Evolutionary conservation across 1,140 invertebrate species (phyloP).

Genomic region (Trichoplusia ni): DNA sequence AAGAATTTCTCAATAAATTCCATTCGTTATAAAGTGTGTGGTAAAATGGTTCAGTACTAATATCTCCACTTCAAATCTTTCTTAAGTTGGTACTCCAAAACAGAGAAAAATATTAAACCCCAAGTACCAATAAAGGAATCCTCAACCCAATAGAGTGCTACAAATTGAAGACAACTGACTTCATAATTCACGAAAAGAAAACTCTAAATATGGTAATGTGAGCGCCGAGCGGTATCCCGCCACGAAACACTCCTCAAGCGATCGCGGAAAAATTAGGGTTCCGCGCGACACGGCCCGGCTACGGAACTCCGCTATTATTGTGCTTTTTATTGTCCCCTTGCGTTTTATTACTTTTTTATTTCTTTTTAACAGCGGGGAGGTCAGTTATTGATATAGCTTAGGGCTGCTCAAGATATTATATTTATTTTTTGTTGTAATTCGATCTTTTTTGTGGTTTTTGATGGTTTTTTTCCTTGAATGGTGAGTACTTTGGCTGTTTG

Average conservation of each 20-base stretch:
- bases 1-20: no score
- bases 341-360: constrained; percentile 74
- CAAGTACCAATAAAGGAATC: no score
- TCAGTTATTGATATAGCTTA: constrained; percentile 48
- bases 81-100: no score
- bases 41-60: no score
- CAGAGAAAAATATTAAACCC: no score
- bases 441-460: neutral
- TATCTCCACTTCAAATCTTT: no score
- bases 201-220: constrained; percentile 13
- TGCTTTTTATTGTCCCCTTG: constrained; percentile 58
- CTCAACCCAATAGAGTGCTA: no score
- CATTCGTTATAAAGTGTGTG: no score
- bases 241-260: constrained; percentile 30
- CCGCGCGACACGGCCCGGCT: constrained; percentile 9
- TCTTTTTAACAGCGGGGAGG: constrained; percentile 62
- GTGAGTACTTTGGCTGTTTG: no score
- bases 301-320: constrained; percentile 49
- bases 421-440: constrained; percentile 1
- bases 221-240: constrained; percentile 3
- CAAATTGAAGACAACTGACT: neutral
- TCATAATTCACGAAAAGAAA: neutral
- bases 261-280: constrained; percentile 40
- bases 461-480: constrained; percentile 1
- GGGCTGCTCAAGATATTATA: constrained; percentile 32